Evolutionary conservation across 1,140 invertebrate genomes (phyloP).

Genomic region (Aricia agestis): DNA sequence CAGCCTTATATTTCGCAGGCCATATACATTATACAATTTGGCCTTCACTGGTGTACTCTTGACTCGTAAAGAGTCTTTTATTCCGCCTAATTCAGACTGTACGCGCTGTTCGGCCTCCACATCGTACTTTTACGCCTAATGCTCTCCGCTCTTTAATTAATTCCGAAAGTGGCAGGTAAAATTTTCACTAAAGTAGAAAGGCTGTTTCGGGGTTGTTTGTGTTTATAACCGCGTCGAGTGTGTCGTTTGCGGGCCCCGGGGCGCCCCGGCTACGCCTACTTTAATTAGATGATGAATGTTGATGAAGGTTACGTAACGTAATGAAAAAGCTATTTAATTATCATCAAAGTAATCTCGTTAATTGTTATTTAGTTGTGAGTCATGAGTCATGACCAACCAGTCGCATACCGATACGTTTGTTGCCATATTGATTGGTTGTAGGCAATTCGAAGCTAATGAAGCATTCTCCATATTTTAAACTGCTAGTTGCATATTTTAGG

Average conservation of each 20-base stretch:
- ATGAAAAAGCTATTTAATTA: conserved; percentile 1
- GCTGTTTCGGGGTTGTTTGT: not conserved
- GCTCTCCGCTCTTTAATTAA: not conserved
- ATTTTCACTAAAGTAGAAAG: not conserved
- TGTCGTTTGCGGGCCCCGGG: not conserved
- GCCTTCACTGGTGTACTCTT: not conserved
- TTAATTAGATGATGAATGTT: conserved; percentile 3
- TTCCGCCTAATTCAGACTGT: not conserved
- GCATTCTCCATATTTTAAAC: not conserved
- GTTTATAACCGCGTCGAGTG: not conserved
- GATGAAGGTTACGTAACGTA: conserved; percentile 1
- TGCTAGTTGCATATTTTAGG: too few species aligned
- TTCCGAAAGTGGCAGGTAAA: not conserved
- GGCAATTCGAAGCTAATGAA: not conserved
- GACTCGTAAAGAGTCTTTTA: not conserved
- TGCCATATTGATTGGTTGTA: not conserved
- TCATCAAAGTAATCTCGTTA: not conserved
- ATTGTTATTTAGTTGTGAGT: not conserved
- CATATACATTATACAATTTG: not conserved
- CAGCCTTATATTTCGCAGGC: not conserved
- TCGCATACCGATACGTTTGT: not conserved
- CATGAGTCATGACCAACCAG: not conserved
- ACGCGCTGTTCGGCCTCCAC: not conserved
- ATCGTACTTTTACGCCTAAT: not conserved
- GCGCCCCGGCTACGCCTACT: not conserved